Percentiles rank a stretch among this genome's conserved stretches.
phyloP scores from a whole-genome alignment of 1,140 invertebrate genomes.

The Phymastichus coffea region DNA sequence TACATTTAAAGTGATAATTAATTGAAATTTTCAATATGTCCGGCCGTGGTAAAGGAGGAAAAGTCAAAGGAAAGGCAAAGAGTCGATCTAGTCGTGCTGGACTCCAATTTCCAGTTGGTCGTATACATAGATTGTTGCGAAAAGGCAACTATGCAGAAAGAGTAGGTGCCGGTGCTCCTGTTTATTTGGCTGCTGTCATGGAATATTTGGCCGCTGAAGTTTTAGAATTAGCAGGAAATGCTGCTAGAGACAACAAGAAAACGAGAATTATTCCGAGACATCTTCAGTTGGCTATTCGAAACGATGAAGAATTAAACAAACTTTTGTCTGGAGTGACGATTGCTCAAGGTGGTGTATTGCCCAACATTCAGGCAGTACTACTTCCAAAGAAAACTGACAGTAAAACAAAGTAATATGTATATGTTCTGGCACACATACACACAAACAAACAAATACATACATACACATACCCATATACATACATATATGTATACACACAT shows the following conservation, averaged over 20 bases:
- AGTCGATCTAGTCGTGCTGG: constrained; percentile 66
- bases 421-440: too few species aligned
- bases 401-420: too few species aligned
- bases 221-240: constrained; percentile 76
- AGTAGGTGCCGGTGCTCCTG: constrained; percentile 68
- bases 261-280: constrained; percentile 79
- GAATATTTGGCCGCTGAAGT: constrained; percentile 72
- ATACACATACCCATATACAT: too few species aligned
- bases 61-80: constrained; percentile 65
- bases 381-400: constrained; percentile 51
- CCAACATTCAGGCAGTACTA: too few species aligned
- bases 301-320: too few species aligned
- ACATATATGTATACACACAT: too few species aligned
- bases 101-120: constrained; percentile 71
- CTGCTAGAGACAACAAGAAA: constrained; percentile 66
- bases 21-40: too few species aligned
- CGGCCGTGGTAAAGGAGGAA: constrained; percentile 64
- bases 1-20: too few species aligned
- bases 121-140: constrained; percentile 68
- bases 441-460: too few species aligned
- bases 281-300: constrained; percentile 77
- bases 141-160: constrained; percentile 75
- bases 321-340: too few species aligned
- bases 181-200: constrained; percentile 69
- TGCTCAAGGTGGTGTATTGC: too few species aligned